phyloP scores from a whole-genome alignment of 1,140 invertebrate species.

The Bombus ignitus region DNA sequence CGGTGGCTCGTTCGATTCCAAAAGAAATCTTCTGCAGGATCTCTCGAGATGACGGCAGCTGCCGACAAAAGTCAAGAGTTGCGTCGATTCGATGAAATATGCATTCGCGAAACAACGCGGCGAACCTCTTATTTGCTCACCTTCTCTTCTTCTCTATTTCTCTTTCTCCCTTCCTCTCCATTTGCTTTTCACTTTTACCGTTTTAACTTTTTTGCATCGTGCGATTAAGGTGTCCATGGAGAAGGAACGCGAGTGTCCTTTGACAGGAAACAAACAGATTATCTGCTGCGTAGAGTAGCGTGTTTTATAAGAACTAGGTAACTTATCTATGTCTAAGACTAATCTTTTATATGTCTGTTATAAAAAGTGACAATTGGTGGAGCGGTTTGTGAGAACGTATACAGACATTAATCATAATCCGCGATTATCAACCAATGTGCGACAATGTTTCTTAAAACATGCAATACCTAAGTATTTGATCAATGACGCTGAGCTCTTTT shows the following conservation, averaged over 20 bases:
- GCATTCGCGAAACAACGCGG: background rate
- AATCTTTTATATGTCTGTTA: too few species aligned
- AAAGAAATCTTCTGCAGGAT: constrained; percentile 28
- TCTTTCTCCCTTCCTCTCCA: fast-evolving
- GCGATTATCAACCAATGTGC: too few species aligned
- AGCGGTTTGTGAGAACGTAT: too few species aligned
- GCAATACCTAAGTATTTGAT: too few species aligned
- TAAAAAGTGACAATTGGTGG: background rate
- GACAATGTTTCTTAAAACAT: too few species aligned
- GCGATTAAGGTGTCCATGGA: background rate
- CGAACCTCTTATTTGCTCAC: background rate
- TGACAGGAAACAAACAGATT: background rate
- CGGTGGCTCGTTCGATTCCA: constrained; percentile 44
- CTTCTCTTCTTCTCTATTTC: background rate
- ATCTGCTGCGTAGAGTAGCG: background rate
- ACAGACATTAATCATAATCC: too few species aligned
- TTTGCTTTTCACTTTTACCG: background rate
- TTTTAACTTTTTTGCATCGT: background rate
- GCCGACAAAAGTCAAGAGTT: constrained; percentile 3
- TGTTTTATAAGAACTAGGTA: background rate
- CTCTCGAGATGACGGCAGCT: constrained; percentile 10
- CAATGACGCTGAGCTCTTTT: too few species aligned
- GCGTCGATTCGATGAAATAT: constrained; percentile 38
- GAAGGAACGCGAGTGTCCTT: background rate
- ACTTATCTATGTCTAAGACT: background rate